Conservation (phyloP, 2,888 invertebrate species). For the Bugula neritina region DNA sequence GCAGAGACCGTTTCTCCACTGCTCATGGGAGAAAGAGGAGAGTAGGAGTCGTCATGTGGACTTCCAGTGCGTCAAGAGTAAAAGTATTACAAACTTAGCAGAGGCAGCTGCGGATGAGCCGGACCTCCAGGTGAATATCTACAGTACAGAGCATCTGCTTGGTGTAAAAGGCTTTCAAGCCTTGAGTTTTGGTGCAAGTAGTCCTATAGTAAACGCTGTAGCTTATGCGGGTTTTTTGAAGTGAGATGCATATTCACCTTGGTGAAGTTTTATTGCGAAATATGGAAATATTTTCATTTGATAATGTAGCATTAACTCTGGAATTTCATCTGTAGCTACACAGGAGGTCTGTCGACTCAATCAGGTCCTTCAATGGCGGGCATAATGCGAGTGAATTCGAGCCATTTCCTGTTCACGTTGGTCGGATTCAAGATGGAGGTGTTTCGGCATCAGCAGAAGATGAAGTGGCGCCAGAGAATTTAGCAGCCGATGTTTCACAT, state of each 20-base stretch:
- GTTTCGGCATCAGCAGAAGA: conserved; percentile 2
- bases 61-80: conserved; percentile 96
- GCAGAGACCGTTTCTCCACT: conserved; percentile 95
- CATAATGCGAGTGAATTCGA: neutral
- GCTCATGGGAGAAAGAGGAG: conserved; percentile 99
- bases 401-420: neutral
- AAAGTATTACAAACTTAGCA: conserved; percentile 91
- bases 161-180: no score
- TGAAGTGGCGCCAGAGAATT: neutral
- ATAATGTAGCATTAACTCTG: neutral
- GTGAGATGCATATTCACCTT: no score
- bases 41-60: conserved; percentile 98
- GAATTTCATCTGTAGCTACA: neutral
- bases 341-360: conserved; percentile 1
- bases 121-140: neutral
- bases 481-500: neutral
- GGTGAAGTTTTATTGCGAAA: no score
- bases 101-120: conserved; percentile 85
- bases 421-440: neutral
- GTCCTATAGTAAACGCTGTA: no score
- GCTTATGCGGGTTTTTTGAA: no score
- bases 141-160: no score
- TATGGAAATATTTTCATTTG: no score
- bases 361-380: neutral
- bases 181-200: no score